Base-by-base conservation (phyloP, 2,113 vertebrate species). In the Daboia siamensis region DNA sequence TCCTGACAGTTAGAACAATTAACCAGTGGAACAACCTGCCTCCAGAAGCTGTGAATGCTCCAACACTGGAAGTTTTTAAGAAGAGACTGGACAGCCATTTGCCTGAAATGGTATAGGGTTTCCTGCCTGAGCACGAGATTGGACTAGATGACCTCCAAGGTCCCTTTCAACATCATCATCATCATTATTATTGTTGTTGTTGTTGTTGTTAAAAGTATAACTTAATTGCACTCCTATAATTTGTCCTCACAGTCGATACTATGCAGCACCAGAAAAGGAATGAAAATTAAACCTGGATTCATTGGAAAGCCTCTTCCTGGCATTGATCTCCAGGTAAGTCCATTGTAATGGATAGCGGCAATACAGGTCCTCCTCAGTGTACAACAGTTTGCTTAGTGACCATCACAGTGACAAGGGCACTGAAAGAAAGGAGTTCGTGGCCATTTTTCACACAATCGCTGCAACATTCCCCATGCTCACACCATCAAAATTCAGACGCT, bases 231-330 rank as follows among this genome's bases (percentile, higher is more conserved):
- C 4, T n/a, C 84, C 46, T 26, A 6, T 61, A 6, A n/a, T 59
- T 93, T 89, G 21, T 15, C 91, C 94, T 89, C 84, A 74, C 54
- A 97, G 96, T 95, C 96, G 24, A 56, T 97, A 56, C 85, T 97
- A 74, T 95, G 92, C 92, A 93, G 93, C 1, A 93, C 94, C 64
- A 94, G 88, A 20, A 97, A 96, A 94, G 95, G 94, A 39, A 97
- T 97, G 96, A 96, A 96, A 64, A 94, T 97, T 74, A 97, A 97
- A 90, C 96, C 96, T 17, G 96, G 97, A 15, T 97, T 96, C 15
- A 96, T 97, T 88, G 97, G 97, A n/a, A 97, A 97, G 89, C 92
- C 97, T 13, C 87, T 93, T 23, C 96, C 96, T 61, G 94, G 92
- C 24, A 96, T 95, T 33, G 92, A 97, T 46, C 92, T 97, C 55